Evolutionary conservation across 2,113 vertebrate genomes (phyloP).

Genomic region (Lampris megalopsis): DNA sequence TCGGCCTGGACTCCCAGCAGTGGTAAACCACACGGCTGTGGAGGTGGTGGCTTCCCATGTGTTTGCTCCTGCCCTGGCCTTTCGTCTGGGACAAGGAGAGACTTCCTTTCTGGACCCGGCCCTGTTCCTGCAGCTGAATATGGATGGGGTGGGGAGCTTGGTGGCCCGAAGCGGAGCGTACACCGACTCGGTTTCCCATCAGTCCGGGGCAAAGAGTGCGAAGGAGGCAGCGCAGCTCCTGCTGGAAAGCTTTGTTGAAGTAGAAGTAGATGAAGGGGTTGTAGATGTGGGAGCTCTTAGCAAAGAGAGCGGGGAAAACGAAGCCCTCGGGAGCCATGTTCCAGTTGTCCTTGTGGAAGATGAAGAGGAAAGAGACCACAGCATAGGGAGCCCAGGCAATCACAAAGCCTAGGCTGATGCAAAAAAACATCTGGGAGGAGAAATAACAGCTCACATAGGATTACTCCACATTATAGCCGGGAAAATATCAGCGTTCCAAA

Average conservation of each 20-base stretch:
- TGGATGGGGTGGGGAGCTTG: slow-evolving; percentile 57
- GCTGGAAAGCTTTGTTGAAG: slow-evolving; percentile 76
- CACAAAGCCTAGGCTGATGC: slow-evolving; percentile 77
- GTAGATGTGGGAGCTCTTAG: slow-evolving; percentile 82
- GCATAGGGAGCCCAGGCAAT: slow-evolving; percentile 76
- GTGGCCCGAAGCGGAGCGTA: not conserved
- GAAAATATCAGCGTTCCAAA: not conserved
- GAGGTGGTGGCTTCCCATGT: not conserved
- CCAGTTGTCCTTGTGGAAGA: slow-evolving; percentile 65
- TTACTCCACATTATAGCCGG: not conserved
- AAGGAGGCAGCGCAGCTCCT: slow-evolving; percentile 61
- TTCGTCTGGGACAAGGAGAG: slow-evolving; percentile 1
- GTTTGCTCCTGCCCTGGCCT: not conserved
- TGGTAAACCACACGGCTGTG: not conserved
- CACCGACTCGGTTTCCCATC: slow-evolving; percentile 53
- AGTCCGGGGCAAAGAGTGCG: slow-evolving; percentile 28
- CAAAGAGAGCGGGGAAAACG: slow-evolving; percentile 75
- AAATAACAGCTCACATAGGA: not conserved
- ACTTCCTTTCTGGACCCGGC: not conserved
- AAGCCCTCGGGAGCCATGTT: slow-evolving; percentile 74
- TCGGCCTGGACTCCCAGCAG: slow-evolving; percentile 59
- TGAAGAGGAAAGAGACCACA: slow-evolving; percentile 74
- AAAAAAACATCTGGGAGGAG: slow-evolving; percentile 78
- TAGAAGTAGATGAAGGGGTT: slow-evolving; percentile 83
- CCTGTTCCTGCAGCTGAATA: slow-evolving; percentile 73